Base-by-base conservation (phyloP, 2,888 invertebrate species). In the Tenthredo mesomela region DNA sequence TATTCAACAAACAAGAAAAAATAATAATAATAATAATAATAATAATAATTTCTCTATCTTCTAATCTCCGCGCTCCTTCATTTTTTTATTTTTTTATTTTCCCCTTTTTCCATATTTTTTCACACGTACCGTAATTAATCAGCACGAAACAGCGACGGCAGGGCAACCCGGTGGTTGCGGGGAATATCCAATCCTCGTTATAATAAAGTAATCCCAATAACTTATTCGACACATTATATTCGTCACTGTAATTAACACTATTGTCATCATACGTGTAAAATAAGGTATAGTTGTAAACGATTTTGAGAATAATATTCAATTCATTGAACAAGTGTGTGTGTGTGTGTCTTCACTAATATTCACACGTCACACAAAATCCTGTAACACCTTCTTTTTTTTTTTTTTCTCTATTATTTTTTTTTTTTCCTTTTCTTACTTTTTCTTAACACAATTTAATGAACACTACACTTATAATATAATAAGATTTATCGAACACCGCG, bases 201-300 rank as follows among this genome's bases (percentile, higher is more conserved):
- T 65, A 84, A 86, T 65, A 84, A 86, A 84, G 84, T 86, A 86
- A 87, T 87, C 84, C 84, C 82, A 86, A 77, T 84, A 82, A 85
- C 84, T 86, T 84, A 84, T 78, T 85, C 85, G 88, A 85, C 80
- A 86, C 85, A 87, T 88, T 86, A 77, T 86, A 77, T 85, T 61
- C 25, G 47, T 47, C 65, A 82, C 65, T 47, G 40, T n/a, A 77
- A 77, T 40, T 15, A 54, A 40, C 80, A 80, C 80, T 65, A 65
- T 47, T 40, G 37, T 40, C 6, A 40, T 37, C 12, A 61, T 37
- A 12, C n/a, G 37, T 18, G 73, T 80, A 47, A 47, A n/a, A n/a
- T 18, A 54, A 54, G 43, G 47, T 75, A 29, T 29, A 47, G 47
- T 67, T 67, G 12, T 61, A 2, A 61, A 25, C 4, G 21, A 25